These are phyloP conservation scores for Nasonia oneida DNA, from an alignment of 2,888 invertebrate genomes.

Conservation along the genomic window DNA sequence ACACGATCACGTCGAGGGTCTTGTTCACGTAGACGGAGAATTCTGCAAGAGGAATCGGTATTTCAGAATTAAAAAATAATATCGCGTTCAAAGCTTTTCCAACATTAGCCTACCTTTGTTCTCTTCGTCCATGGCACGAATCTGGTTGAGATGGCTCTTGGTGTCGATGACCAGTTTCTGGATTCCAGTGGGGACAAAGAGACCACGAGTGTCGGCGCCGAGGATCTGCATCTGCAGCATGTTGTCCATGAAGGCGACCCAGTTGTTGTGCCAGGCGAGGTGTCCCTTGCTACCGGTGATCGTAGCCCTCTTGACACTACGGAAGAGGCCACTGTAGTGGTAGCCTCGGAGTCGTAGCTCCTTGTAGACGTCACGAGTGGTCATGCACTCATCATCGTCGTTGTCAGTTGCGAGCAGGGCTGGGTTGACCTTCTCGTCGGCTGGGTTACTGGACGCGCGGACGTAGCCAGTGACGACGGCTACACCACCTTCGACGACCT, in stretches of 20 bases:
- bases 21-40: conserved; percentile 77
- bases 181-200: conserved; percentile 83
- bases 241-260: conserved; percentile 86
- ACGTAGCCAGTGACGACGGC: conserved; percentile 87
- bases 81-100: background rate
- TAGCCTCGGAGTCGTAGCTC: conserved; percentile 81
- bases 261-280: conserved; percentile 83
- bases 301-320: conserved; percentile 80
- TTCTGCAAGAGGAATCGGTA: conserved; percentile 67
- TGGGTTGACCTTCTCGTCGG: conserved; percentile 70
- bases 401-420: conserved; percentile 63
- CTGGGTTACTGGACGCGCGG: conserved; percentile 80
- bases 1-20: conserved; percentile 76
- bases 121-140: conserved; percentile 67
- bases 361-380: conserved; percentile 77
- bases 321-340: conserved; percentile 80
- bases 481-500: conserved; percentile 86
- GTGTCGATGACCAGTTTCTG: conserved; percentile 82
- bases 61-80: conserved; percentile 9
- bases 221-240: conserved; percentile 84
- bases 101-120: conserved; percentile 69
- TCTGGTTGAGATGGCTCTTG: conserved; percentile 74
- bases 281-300: conserved; percentile 76
- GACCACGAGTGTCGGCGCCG: conserved; percentile 76
- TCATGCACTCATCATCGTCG: conserved; percentile 69